Conservation (phyloP, 2,113 vertebrate species). For the Excalfactoria chinensis region DNA sequence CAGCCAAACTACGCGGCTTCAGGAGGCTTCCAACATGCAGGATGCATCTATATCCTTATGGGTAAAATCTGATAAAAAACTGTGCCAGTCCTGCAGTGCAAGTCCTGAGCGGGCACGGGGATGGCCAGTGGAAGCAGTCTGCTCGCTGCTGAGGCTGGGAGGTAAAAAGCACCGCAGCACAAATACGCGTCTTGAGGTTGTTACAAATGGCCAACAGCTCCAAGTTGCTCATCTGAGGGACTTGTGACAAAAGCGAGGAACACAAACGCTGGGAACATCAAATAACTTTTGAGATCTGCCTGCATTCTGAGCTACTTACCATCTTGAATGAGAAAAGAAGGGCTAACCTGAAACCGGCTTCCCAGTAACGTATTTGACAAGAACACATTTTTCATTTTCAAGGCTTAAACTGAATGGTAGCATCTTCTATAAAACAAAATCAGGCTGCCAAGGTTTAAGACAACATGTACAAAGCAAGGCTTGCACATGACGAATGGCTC, state of each 20-base stretch:
- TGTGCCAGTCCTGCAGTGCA: background rate
- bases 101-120: background rate
- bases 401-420: background rate
- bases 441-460: background rate
- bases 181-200: background rate
- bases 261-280: background rate
- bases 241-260: background rate
- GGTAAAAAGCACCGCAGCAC: background rate
- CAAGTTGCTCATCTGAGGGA: background rate
- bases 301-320: slow-evolving; percentile 19
- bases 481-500: accelerated
- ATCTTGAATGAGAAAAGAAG: background rate
- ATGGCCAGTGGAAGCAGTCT: background rate
- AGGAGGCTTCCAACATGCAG: accelerated
- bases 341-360: slow-evolving; percentile 38
- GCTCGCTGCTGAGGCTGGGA: accelerated
- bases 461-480: background rate
- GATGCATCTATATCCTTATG: background rate
- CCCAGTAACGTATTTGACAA: background rate
- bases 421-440: slow-evolving; percentile 4
- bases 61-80: background rate
- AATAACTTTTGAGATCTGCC: background rate
- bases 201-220: background rate
- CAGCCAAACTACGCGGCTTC: background rate
- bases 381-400: background rate